phyloP scores from a whole-genome alignment of 2,113 vertebrate species.

The Pterocles orientalis region DNA sequence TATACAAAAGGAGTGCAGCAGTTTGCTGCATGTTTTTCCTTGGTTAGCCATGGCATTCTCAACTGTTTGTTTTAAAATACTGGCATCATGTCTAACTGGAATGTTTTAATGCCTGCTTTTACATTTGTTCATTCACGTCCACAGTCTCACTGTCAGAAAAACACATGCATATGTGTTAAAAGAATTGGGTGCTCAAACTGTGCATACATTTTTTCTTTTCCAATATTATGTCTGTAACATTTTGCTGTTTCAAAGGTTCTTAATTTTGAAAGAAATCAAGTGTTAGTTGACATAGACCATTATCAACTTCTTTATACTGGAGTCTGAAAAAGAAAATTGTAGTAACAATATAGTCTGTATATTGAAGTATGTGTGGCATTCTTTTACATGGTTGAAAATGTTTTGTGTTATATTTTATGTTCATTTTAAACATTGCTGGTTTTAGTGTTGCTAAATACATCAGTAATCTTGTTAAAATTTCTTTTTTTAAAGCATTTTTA shows the following conservation, averaged over 20 bases:
- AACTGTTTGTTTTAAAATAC: background rate
- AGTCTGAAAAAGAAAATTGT: background rate
- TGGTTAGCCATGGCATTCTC: background rate
- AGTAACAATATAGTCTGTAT: background rate
- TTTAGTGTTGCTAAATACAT: conserved; percentile 15
- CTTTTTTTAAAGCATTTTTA: conserved; percentile 33
- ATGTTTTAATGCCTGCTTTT: background rate
- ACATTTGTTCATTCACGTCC: background rate
- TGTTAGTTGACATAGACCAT: background rate
- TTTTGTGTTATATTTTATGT: background rate
- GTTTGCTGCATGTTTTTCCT: background rate
- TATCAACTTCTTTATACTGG: conserved; percentile 6
- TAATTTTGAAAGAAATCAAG: conserved; percentile 1
- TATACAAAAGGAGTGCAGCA: conserved; percentile 10
- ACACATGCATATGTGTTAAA: background rate
- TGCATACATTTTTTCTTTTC: background rate
- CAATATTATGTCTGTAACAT: background rate
- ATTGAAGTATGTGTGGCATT: background rate
- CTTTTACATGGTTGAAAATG: background rate
- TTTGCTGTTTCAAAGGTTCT: background rate
- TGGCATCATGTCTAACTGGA: background rate
- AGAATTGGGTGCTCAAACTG: background rate
- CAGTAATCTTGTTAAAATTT: background rate
- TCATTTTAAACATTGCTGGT: conserved; percentile 13
- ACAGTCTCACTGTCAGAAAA: background rate